phyloP scores from a whole-genome alignment of 2,888 invertebrate genomes.

The Pegoplata infirma region DNA sequence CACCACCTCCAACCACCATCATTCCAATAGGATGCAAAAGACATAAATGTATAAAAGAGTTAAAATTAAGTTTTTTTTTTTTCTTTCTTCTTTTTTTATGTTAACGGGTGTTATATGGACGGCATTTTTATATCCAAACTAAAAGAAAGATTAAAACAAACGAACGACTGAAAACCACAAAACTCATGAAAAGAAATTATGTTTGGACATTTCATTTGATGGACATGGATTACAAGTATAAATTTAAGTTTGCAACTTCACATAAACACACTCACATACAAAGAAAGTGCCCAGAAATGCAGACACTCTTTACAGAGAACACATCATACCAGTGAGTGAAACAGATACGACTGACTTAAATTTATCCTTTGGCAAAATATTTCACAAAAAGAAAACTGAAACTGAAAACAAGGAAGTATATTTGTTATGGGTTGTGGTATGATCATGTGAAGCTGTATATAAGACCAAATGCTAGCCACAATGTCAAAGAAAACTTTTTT shows the following conservation, averaged over 20 bases:
- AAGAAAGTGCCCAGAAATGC: too few species aligned
- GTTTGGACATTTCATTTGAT: slow-evolving; percentile 63
- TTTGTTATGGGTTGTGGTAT: too few species aligned
- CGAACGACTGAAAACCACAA: slow-evolving; percentile 43
- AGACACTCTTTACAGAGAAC: too few species aligned
- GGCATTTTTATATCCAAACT: slow-evolving; percentile 26
- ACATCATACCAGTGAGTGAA: slow-evolving; percentile 37
- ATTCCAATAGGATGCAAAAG: neutral
- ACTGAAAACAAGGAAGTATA: too few species aligned
- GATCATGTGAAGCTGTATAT: too few species aligned
- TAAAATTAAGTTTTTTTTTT: slow-evolving; percentile 46
- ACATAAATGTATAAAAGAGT: slow-evolving; percentile 36
- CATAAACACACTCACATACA: slow-evolving; percentile 43
- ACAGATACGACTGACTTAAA: slow-evolving; percentile 49
- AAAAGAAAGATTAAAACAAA: neutral
- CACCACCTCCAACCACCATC: neutral
- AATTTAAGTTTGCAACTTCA: slow-evolving; percentile 63
- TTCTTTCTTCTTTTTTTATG: too few species aligned
- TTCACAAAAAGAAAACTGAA: slow-evolving; percentile 38
- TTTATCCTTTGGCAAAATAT: slow-evolving; percentile 53
- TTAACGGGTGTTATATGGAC: slow-evolving; percentile 37
- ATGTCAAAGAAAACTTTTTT: too few species aligned
- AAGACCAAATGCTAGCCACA: too few species aligned
- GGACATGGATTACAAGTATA: slow-evolving; percentile 62
- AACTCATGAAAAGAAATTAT: slow-evolving; percentile 63